Conservation (phyloP, 2,888 invertebrate species). For the Stramonita haemastoma region DNA sequence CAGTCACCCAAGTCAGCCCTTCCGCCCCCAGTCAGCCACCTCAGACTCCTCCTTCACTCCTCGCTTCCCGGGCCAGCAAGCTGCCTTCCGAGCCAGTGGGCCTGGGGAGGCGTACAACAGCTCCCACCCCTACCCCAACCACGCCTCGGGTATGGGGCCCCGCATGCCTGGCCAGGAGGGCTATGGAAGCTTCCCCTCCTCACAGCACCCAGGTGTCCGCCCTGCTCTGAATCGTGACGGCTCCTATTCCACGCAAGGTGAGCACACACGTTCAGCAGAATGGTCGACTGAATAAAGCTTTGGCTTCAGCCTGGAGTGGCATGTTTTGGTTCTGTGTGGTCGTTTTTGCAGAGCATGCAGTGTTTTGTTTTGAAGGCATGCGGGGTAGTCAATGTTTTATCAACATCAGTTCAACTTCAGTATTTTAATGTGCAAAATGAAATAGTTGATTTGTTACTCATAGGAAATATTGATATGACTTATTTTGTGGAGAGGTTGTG, state of each 20-base stretch:
- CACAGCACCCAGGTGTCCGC: constrained; percentile 47
- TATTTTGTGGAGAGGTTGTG: too few species aligned
- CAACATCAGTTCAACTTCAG: too few species aligned
- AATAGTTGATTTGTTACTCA: too few species aligned
- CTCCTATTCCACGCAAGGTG: constrained; percentile 31
- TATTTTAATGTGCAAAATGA: too few species aligned
- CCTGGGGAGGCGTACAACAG: constrained; percentile 34
- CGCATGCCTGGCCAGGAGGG: constrained; percentile 45
- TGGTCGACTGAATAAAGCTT: too few species aligned
- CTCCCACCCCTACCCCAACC: constrained; percentile 35
- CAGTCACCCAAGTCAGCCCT: constrained; percentile 49
- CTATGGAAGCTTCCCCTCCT: constrained; percentile 41
- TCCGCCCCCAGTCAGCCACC: constrained; percentile 43
- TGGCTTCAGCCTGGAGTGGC: too few species aligned
- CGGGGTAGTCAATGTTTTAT: too few species aligned
- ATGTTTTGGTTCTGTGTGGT: too few species aligned
- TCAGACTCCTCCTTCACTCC: constrained; percentile 30
- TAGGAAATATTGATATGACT: too few species aligned
- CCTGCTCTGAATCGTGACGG: constrained; percentile 57
- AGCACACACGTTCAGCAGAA: not conserved
- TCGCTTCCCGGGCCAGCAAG: constrained; percentile 40
- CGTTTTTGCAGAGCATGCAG: too few species aligned
- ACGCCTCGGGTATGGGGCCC: constrained; percentile 32
- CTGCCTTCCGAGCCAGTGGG: constrained; percentile 22
- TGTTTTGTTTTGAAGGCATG: too few species aligned